Base-by-base conservation (phyloP, 1,140 invertebrate genomes). In the Lasaia peninsularis region DNA sequence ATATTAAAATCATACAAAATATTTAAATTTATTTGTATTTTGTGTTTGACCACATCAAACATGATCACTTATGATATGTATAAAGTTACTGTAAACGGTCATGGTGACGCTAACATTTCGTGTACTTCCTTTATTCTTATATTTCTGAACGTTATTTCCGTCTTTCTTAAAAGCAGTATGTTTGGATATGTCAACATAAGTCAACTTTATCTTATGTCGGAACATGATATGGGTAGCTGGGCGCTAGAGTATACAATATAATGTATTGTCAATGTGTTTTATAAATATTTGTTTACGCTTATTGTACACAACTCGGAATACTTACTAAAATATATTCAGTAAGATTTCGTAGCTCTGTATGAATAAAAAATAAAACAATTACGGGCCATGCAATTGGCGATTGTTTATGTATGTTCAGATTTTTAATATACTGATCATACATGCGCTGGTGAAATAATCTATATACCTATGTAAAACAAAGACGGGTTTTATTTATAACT, bases 131-230 rank as follows among this genome's bases (percentile, higher is more conserved):
- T 40, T 40, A 48, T 21, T 21, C 20, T 48, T 18, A 20, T 48
- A 48, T 48, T 48, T 48, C 18, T 48, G 9, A 18, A 48, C 40
- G 16, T 48, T 48, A 48, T 48, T 48, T 48, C 40, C 40, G 18
- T 16, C 18, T n/a, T 9, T 21, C 40, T 48, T 48, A 48, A 48
- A 48, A 48, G 40, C 40, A n/a, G 18, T 48, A 5, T 48, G 40
- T 48, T 48, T 48, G 40, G 40, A 48, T 48, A 48, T 48, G 40
- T 48, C 40, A 48, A 48, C 40, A 48, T 48, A 48, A 48, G 40
- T 48, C 40, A 48, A 20, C 16, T 48, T 48, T 48, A 48, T 48
- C 40, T 48, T 5, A 21, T 18, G 20, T 48, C 11, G 40, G 40
- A 48, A 48, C 40, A 48, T 48, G 40, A 48, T 48, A 48, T n/a